Evolutionary conservation across 2,113 vertebrate species (phyloP).

Genomic region (Channa argus): DNA sequence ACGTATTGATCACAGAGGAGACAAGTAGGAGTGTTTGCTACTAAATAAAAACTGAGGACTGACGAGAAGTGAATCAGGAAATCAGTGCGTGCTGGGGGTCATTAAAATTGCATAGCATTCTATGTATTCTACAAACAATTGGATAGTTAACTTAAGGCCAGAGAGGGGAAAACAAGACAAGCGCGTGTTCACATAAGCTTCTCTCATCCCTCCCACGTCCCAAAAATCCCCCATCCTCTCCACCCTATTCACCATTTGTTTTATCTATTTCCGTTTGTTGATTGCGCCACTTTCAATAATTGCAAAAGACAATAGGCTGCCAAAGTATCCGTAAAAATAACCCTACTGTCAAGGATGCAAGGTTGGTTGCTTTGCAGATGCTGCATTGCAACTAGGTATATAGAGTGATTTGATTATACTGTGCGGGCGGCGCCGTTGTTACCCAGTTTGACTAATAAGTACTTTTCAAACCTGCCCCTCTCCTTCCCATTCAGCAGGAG

Average conservation of each 20-base stretch:
- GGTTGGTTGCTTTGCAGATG: constrained; percentile 48
- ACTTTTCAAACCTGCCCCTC: constrained; percentile 81
- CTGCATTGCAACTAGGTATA: constrained; percentile 69
- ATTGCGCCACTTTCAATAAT: constrained; percentile 88
- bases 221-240: constrained; percentile 52
- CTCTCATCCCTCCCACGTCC: constrained; percentile 86
- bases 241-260: constrained; percentile 34
- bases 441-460: constrained; percentile 89
- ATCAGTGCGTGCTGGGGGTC: constrained; percentile 51
- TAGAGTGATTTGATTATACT: constrained; percentile 89
- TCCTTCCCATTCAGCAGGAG: constrained; percentile 72
- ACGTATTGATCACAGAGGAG: constrained; percentile 75
- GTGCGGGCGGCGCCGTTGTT: constrained; percentile 85
- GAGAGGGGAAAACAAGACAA: constrained; percentile 57
- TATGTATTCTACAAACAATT: constrained; percentile 69
- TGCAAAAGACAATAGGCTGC: constrained; percentile 88
- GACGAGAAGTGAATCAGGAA: constrained; percentile 58
- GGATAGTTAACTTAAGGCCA: constrained; percentile 74
- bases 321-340: constrained; percentile 82
- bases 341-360: constrained; percentile 70
- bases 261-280: constrained; percentile 87
- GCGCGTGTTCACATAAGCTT: constrained; percentile 80
- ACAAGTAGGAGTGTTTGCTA: constrained; percentile 57
- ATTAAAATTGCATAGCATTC: constrained; percentile 76
- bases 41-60: constrained; percentile 64